Percentiles rank a stretch among this genome's conserved stretches.
phyloP scores from a whole-genome alignment of 2,888 invertebrate species.

The Cantharis rufa region DNA sequence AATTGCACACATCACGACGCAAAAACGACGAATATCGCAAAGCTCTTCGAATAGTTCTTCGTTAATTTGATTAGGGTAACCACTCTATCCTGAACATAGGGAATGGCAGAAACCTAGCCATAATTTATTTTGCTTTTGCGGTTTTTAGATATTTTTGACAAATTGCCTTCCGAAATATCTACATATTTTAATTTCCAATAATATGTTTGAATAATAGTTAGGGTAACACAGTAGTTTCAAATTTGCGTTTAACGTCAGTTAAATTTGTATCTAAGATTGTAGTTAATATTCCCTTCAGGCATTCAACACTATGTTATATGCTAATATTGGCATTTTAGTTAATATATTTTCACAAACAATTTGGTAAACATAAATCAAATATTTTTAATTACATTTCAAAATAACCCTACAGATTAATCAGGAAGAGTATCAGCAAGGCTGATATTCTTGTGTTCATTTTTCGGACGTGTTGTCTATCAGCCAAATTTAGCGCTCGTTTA shows the following conservation, averaged over 20 bases:
- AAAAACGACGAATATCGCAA: background rate
- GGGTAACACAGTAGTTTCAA: background rate
- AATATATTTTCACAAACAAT: background rate
- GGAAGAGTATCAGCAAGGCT: too few relatives aligned
- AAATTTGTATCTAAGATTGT: background rate
- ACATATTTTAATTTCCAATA: background rate
- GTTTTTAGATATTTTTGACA: background rate
- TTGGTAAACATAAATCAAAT: background rate
- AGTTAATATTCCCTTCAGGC: background rate
- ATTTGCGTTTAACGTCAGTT: background rate
- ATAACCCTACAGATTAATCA: background rate
- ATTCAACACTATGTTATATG: background rate
- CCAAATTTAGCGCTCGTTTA: too few relatives aligned
- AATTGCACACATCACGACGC: background rate
- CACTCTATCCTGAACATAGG: background rate
- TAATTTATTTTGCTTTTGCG: background rate
- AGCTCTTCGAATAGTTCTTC: background rate
- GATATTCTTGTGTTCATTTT: too few relatives aligned
- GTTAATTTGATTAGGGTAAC: background rate
- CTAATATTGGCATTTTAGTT: background rate
- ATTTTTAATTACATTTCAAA: background rate
- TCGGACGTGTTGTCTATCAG: too few relatives aligned
- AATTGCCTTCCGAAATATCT: background rate
- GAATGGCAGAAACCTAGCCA: too few relatives aligned
- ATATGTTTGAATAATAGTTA: background rate